Base-by-base conservation (phyloP, 92 coral and sea anemone genomes). In the Epizoanthus illoricatus region DNA sequence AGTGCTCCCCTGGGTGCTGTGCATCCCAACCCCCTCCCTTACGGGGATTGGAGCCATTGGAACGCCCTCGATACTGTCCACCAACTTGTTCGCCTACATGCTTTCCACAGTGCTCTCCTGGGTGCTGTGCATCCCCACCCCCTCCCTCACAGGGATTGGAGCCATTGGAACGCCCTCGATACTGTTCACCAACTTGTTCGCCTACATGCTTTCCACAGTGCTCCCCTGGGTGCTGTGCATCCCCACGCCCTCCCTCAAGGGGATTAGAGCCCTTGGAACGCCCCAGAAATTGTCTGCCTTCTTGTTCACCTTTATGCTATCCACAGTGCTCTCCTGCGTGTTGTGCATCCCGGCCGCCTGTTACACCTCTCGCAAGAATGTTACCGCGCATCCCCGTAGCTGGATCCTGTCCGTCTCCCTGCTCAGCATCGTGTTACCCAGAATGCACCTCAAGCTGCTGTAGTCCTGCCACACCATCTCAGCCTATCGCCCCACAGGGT, bases 181-280 rank as follows among this genome's bases (percentile, higher is more conserved):
- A 4, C 21, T 67, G 72, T 23, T 19, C 72, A 1, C 9, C 13
- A 15, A 6, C 72, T 3, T 67, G 72, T 67, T 23, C 72, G 13
- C 42, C 72, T 8, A 2, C 56, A 2, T 76, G 81, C 23, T 76
- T 41, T 61, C 81, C 81, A 8, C 81, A 39, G 0, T 76, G 81
- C 17, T 6, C 57, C 43, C 4, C 18, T 13, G 9, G 28, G 15
- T 76, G 81, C 54, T 76, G 81, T 11, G 41, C 42, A 40, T 33
- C 74, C 4, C 54, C 9, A 41, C 23, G 56, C 74, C 74, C 54
- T 4, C 24, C 56, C 23, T 21, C 54, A 43, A 24, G 49, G 20
- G 74, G 74, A 65, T 65, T 65, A 36, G 40, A 24, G 42, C 41
- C 70, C 1, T 36, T 65, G 39, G 70, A 65, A 23, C 28, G 52